phyloP scores from a whole-genome alignment of 2,113 vertebrate species.

The Halcyon senegalensis region DNA sequence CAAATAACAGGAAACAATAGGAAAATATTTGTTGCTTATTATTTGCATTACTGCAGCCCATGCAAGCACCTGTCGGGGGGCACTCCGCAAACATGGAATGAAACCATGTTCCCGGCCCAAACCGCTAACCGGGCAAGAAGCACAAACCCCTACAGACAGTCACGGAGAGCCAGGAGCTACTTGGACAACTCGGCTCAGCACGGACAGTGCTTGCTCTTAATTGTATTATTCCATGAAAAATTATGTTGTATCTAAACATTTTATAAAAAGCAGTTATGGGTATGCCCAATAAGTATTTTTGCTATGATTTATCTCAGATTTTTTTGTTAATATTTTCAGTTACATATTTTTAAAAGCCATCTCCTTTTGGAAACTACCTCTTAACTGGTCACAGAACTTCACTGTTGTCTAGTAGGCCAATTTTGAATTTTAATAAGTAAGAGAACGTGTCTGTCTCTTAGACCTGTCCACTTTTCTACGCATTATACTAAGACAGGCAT shows the following conservation, averaged over 20 bases:
- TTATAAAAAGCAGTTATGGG: background rate
- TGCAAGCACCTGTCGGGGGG: background rate
- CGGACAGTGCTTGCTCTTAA: background rate
- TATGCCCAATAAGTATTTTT: background rate
- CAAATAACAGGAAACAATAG: background rate
- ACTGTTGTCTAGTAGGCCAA: background rate
- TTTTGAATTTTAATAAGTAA: background rate
- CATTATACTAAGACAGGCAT: background rate
- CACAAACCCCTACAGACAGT: background rate
- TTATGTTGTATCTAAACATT: background rate
- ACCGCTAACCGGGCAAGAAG: background rate
- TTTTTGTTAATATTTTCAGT: background rate
- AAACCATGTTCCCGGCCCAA: background rate
- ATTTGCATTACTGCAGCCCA: background rate
- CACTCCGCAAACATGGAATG: background rate
- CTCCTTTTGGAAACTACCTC: background rate
- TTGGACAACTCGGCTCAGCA: background rate
- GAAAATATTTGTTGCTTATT: constrained; percentile 7
- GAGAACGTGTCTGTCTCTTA: background rate
- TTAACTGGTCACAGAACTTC: background rate
- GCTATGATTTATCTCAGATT: background rate
- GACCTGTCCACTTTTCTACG: background rate
- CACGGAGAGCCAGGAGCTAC: background rate
- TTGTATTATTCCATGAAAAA: background rate
- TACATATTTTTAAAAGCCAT: background rate